These are phyloP conservation scores for Heliocidaris tuberculata DNA, from an alignment of 35 echinoderm and acorn worm genomes.

Conservation along the genomic window DNA sequence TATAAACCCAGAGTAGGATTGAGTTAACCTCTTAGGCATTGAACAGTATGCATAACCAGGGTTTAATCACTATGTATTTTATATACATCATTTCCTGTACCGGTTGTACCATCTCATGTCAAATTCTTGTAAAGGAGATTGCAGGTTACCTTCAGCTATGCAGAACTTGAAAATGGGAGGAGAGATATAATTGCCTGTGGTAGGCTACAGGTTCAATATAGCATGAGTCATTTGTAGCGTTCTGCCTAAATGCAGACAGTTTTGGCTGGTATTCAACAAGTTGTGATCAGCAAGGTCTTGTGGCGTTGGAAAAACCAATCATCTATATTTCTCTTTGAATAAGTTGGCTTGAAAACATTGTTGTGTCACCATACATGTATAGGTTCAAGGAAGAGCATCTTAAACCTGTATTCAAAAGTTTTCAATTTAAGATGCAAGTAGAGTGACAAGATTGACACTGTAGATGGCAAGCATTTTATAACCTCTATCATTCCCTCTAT, in stretches of 20 bases:
- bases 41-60: too few species aligned
- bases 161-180: neutral
- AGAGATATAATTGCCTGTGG: neutral
- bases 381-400: neutral
- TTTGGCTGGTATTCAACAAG: conserved; percentile 1
- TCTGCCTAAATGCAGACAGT: neutral
- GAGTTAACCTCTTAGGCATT: too few species aligned
- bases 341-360: neutral
- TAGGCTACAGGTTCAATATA: neutral
- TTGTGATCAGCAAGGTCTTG: neutral
- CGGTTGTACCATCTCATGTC: too few species aligned
- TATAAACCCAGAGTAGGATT: too few species aligned
- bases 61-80: too few species aligned
- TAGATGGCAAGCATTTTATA: too few species aligned
- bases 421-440: too few species aligned
- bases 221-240: neutral
- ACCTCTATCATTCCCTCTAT: too few species aligned
- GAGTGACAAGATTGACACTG: too few species aligned
- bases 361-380: neutral
- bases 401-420: neutral
- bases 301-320: neutral
- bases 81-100: too few species aligned
- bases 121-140: too few species aligned
- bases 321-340: neutral
- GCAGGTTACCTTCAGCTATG: neutral